Percentiles rank a stretch among this genome's conserved stretches.
Conservation (phyloP, 2,113 vertebrate species). For the Lycaon pictus region DNA sequence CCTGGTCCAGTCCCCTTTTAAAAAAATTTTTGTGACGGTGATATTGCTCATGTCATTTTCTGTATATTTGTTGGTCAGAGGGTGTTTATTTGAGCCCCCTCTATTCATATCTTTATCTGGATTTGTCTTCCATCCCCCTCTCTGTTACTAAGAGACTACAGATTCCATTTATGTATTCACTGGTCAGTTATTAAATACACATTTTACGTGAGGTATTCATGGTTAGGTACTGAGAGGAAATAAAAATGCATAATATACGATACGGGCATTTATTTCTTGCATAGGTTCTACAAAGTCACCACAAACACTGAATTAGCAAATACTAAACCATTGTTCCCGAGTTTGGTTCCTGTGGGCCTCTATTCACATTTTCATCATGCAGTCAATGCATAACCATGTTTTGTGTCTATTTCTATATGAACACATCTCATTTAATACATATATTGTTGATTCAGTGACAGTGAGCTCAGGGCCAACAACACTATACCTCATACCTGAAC, state of each 20-base stretch:
- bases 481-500: background rate
- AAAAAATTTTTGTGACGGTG: background rate
- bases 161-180: conserved; percentile 30
- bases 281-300: background rate
- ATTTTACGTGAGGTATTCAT: conserved; percentile 10
- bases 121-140: background rate
- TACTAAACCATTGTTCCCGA: background rate
- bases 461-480: background rate
- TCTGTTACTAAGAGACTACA: background rate
- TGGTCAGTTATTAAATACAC: conserved; percentile 10
- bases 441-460: background rate
- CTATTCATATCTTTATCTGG: background rate
- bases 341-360: background rate
- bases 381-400: background rate
- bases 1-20: background rate
- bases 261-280: background rate
- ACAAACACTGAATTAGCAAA: background rate
- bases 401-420: conserved; percentile 9
- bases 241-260: background rate
- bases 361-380: background rate
- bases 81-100: background rate
- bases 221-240: background rate
- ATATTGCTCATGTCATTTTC: background rate
- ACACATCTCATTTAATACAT: background rate
- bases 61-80: background rate